These are phyloP conservation scores for Proterorhinus semilunaris DNA, from an alignment of 2,113 vertebrate species.

Conservation along the genomic window DNA sequence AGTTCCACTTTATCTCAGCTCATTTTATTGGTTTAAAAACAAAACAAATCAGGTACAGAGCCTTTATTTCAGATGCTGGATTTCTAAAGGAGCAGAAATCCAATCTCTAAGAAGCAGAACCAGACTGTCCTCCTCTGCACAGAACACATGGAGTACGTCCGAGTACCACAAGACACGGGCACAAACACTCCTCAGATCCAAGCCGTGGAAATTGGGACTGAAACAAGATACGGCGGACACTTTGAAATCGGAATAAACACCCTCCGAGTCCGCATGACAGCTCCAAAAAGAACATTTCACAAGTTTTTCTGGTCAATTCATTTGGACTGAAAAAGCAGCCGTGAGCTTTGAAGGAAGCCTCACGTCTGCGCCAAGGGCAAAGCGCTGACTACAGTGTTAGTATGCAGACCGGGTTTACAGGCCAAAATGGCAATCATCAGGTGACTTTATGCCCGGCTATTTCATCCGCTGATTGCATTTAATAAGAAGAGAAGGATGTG, in stretches of 20 bases:
- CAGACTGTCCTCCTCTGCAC: no score
- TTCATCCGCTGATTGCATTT: constrained; percentile 55
- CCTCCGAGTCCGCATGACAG: constrained; percentile 17
- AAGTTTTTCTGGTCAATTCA: constrained; percentile 9
- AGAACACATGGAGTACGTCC: no score
- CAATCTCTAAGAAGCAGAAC: no score
- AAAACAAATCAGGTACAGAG: no score
- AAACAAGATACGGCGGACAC: not conserved
- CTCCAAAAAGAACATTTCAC: constrained; percentile 15
- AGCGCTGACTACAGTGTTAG: constrained; percentile 28
- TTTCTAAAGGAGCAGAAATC: no score
- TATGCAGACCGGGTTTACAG: constrained; percentile 46
- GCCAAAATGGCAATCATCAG: constrained; percentile 51
- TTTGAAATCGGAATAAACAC: constrained; percentile 23
- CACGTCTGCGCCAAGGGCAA: constrained; percentile 54
- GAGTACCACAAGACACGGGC: no score
- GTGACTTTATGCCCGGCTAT: constrained; percentile 46
- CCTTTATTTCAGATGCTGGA: no score
- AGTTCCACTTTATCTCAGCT: no score
- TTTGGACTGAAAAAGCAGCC: constrained; percentile 39
- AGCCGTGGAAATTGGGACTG: not conserved
- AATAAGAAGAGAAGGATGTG: constrained; percentile 35
- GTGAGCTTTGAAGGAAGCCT: constrained; percentile 49
- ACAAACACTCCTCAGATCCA: not conserved
- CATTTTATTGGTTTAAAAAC: no score